Evolutionary conservation across 2,888 invertebrate species (phyloP).

Genomic region (Pandemis cinnamomeana): DNA sequence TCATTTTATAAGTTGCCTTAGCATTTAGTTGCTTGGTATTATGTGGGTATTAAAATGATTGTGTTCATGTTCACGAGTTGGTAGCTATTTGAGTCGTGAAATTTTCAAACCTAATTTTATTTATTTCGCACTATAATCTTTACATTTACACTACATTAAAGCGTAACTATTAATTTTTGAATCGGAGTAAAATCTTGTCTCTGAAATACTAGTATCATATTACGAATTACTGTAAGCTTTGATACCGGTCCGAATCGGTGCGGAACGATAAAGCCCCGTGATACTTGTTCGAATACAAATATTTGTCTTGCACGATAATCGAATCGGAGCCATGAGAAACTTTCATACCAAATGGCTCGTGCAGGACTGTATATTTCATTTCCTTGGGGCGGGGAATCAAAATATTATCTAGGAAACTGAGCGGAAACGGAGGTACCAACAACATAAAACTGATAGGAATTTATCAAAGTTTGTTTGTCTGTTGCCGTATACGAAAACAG

Average conservation of each 20-base stretch:
- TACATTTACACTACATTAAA: too few species aligned
- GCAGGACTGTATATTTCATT: slow-evolving; percentile 32
- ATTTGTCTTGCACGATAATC: slow-evolving; percentile 40
- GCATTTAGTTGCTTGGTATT: too few species aligned
- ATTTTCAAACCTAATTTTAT: too few species aligned
- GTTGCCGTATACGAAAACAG: slow-evolving; percentile 12
- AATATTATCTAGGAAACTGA: slow-evolving; percentile 36
- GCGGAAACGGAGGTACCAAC: slow-evolving; percentile 17
- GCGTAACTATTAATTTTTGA: background rate
- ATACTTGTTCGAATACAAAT: slow-evolving; percentile 36
- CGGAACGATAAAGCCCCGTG: slow-evolving; percentile 15
- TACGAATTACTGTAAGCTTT: background rate
- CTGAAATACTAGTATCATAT: background rate
- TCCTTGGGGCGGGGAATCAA: slow-evolving; percentile 26
- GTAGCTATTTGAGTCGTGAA: too few species aligned
- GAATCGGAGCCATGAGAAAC: slow-evolving; percentile 36
- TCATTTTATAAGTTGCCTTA: background rate
- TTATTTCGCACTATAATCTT: too few species aligned
- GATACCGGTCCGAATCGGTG: background rate
- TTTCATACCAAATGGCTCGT: slow-evolving; percentile 39
- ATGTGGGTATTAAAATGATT: too few species aligned
- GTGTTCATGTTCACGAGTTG: too few species aligned
- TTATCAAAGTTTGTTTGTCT: slow-evolving; percentile 14
- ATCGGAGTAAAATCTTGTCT: background rate
- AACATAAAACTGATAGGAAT: slow-evolving; percentile 21